Percentiles rank a stretch among this genome's conserved stretches.
Conservation (phyloP, 2,888 invertebrate genomes). For the Caenorhabditis angaria region DNA sequence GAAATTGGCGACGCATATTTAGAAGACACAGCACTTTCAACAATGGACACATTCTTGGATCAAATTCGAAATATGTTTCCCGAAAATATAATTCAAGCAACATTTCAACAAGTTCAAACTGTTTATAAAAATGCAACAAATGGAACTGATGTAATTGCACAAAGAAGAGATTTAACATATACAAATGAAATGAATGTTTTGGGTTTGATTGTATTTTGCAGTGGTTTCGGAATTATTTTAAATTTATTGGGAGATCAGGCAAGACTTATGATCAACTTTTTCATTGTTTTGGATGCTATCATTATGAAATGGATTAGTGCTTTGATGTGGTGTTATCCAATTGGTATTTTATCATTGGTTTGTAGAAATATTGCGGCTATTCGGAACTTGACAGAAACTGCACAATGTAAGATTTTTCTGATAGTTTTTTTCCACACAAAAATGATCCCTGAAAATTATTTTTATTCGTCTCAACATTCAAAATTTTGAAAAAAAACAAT, state of each 20-base stretch:
- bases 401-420: conserved; percentile 74
- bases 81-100: conserved; percentile 88
- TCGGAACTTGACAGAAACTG: conserved; percentile 77
- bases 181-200: conserved; percentile 79
- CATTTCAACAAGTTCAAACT: conserved; percentile 72
- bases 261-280: conserved; percentile 83
- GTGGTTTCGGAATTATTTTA: conserved; percentile 86
- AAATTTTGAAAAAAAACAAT: no score
- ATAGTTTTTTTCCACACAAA: background rate
- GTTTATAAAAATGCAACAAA: conserved; percentile 62
- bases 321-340: conserved; percentile 86
- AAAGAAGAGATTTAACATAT: conserved; percentile 71
- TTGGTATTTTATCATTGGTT: conserved; percentile 80
- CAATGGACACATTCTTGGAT: conserved; percentile 86
- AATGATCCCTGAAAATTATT: no score
- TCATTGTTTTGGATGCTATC: conserved; percentile 87
- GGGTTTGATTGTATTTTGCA: conserved; percentile 89
- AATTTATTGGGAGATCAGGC: conserved; percentile 85
- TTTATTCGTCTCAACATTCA: no score
- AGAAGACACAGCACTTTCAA: conserved; percentile 70
- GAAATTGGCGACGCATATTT: conserved; percentile 67
- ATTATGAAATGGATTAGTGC: conserved; percentile 90
- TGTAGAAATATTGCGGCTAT: conserved; percentile 79
- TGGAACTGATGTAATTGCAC: conserved; percentile 36
- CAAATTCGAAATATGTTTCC: conserved; percentile 92